Base-by-base conservation (phyloP, 37 sponge, comb jelly and placozoan genomes). In the Oscarella lobularis region DNA sequence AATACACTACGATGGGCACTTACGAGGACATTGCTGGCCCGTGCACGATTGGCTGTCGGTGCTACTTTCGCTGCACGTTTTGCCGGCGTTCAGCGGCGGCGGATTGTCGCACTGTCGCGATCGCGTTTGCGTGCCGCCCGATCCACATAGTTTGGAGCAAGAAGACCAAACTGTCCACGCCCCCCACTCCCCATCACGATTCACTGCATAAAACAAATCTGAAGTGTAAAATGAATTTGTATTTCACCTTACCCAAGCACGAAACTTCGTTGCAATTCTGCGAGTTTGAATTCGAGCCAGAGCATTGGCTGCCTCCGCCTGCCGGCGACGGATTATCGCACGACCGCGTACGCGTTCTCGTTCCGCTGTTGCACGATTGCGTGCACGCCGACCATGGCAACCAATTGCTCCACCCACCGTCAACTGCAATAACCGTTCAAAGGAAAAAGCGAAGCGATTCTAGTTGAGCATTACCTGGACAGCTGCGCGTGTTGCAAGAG, bases 321-420 rank as follows among this genome's bases (percentile, higher is more conserved):
- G 5, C 4, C 6, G 71, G 31, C 6, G 71, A 5, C 29, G 71
- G 71, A 68, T 68, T 68, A 14, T 68, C 33, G 33, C 71, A 68
- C 29, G 31, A 5, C 6, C 71, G 71, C 29, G 31, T 68, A 29
- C 6, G 71, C 33, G 71, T 68, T 14, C 31, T 68, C 5, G 35
- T 14, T 29, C 71, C 71, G 29, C 35, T 68, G 71, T 35, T 35
- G 33, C 71, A 68, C 4, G 71, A 29, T 14, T 68, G 6, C 5
- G 71, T 34, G 31, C 71, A 68, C 6, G 5, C 4, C 31, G 31
- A 5, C 71, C 71, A 14, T 4, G 31, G 4, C 4, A 5, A 34
- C 71, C 71, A 68, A 68, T 32, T 4, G 33, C 71, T 20, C 71
- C 71, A 68, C 71, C 71, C 71, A 68, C 71, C 71, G 33, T 68